Evolutionary conservation across 92 coral and sea anemone species (phyloP).

Genomic region (Zoanthus sociatus): DNA sequence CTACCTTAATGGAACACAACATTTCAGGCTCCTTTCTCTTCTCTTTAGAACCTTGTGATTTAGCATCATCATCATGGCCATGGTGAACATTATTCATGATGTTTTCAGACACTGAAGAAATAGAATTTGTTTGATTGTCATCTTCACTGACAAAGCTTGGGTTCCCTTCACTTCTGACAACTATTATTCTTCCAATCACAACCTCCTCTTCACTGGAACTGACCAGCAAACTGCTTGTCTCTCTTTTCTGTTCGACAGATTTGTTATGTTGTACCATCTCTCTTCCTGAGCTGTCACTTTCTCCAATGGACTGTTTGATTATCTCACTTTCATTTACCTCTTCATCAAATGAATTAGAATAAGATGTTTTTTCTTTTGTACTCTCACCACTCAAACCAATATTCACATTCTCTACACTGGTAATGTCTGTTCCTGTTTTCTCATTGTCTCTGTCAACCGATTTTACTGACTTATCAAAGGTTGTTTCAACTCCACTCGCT

Average conservation of each 20-base stretch:
- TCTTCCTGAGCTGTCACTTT: no score
- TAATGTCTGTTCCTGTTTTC: slow-evolving; percentile 2
- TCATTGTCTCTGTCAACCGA: not conserved
- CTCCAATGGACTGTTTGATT: no score
- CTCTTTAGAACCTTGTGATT: not conserved
- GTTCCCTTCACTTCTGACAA: slow-evolving; percentile 18
- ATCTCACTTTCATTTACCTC: no score
- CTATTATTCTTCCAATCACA: slow-evolving; percentile 21
- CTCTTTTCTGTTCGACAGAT: no score
- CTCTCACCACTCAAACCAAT: not conserved
- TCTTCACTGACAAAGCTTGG: not conserved
- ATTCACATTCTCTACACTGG: not conserved
- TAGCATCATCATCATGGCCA: not conserved
- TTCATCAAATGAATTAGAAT: not conserved
- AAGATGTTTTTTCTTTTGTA: not conserved
- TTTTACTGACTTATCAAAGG: slow-evolving; percentile 6
- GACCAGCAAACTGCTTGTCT: not conserved
- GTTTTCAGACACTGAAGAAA: not conserved
- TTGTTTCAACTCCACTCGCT: not conserved
- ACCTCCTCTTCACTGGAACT: not conserved
- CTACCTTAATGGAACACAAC: not conserved
- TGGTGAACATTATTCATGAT: not conserved
- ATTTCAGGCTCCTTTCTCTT: not conserved
- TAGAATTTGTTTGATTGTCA: not conserved
- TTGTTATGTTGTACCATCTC: no score